These are phyloP conservation scores for Gasterosteus nipponicus DNA, from an alignment of 2,113 vertebrate genomes.

Conservation along the genomic window DNA sequence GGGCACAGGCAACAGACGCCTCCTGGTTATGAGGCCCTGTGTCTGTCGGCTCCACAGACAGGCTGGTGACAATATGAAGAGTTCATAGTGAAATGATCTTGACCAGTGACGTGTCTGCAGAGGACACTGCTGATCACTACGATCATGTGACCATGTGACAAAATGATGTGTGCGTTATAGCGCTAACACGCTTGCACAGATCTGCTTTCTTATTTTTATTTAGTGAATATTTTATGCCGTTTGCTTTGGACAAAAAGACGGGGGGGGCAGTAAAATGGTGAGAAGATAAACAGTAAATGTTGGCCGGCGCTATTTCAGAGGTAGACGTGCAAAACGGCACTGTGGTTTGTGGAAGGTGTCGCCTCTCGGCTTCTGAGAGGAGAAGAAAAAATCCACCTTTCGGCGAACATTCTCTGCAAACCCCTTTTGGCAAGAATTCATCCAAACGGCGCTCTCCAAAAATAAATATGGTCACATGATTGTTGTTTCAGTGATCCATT, in stretches of 20 bases:
- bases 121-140: too few species aligned
- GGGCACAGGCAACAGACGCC: conserved; percentile 42
- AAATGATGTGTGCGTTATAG: not conserved
- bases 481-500: conserved; percentile 49
- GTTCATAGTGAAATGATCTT: conserved; percentile 4
- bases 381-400: conserved; percentile 40
- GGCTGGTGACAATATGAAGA: not conserved
- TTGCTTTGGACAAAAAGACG: not conserved
- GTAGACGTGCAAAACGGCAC: conserved; percentile 14
- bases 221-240: not conserved
- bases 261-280: not conserved
- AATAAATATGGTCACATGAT: conserved; percentile 64
- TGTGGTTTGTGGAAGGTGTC: conserved; percentile 19
- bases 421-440: conserved; percentile 60
- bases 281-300: not conserved
- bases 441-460: conserved; percentile 54
- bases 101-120: not conserved
- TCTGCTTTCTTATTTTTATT: not conserved
- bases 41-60: conserved; percentile 21
- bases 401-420: conserved; percentile 51
- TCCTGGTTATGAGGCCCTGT: conserved; percentile 28
- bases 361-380: conserved; percentile 32
- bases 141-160: too few species aligned
- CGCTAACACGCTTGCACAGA: not conserved
- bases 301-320: not conserved